Evolutionary conservation across 2,797 vertebrate genomes (phyloP).

Genomic region (Poeciliopsis turneri): DNA sequence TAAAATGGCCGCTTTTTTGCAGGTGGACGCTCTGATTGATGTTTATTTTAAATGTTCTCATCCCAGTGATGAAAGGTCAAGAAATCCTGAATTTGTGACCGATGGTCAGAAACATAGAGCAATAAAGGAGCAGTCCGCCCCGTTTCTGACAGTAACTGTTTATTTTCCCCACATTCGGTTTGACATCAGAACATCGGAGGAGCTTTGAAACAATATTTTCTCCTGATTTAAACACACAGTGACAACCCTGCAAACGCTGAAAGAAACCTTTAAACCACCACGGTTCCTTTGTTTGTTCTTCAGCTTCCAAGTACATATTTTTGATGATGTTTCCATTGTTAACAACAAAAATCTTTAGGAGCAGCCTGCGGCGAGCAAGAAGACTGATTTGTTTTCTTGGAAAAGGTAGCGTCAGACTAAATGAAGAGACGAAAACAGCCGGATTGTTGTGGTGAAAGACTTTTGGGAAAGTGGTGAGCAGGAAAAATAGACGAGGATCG

Average conservation of each 20-base stretch:
- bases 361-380: not conserved
- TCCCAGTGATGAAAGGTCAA: conserved; percentile 30
- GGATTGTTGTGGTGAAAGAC: conserved; percentile 4
- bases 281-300: conserved; percentile 60
- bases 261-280: conserved; percentile 31
- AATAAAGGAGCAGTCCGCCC: not conserved
- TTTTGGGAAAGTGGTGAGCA: not conserved
- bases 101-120: not conserved
- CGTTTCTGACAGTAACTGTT: not conserved
- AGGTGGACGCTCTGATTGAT: conserved; percentile 29
- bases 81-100: not conserved
- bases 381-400: not conserved
- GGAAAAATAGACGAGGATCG: not conserved
- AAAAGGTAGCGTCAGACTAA: conserved; percentile 7
- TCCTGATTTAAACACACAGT: not conserved
- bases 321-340: conserved; percentile 47
- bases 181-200: not conserved
- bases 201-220: conserved; percentile 12
- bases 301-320: conserved; percentile 55
- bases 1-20: conserved; percentile 27
- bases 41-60: conserved; percentile 27
- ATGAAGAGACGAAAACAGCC: conserved; percentile 7
- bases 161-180: conserved; percentile 13
- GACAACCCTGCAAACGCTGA: not conserved
- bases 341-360: conserved; percentile 37